Evolutionary conservation across 2,797 vertebrate species (phyloP), one percentile per base, ranked within the genome.

Genomic region (Micropoecilia bifurca): DNA sequence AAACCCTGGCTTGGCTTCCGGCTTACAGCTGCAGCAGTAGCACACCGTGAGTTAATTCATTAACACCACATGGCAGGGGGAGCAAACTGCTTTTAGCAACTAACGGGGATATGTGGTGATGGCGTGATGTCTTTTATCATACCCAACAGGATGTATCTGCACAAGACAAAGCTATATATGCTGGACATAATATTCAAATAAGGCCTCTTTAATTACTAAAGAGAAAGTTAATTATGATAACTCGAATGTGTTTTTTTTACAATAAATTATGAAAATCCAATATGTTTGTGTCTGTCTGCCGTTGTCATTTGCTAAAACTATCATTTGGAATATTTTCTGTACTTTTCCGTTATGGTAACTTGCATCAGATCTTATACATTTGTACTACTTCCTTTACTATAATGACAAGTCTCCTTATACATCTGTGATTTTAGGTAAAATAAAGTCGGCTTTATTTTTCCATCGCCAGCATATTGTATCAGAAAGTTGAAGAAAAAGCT

Each of bases 31-130:
- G 92, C 77, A 86, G 71, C 85, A 79, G 82, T 77, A 80, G 82
- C 74, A 28, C 74, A 25, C 81, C n/a, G 71, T 83, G 87, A 73
- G 39, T 85, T 87, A 82, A 79, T 74, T 91, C 82, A 93, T 92
- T 93, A 94, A 92, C 89, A 88, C 87, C 86, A 85, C 82, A 88
- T 89, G 84, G 80, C 88, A 87, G 80, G 80, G 72, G 76, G 81
- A 81, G 81, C 81, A 57, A 47, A 77, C 59, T 84, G 78, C 71
- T 77, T 88, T 91, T 87, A 87, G 89, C 71, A 68, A 78, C 80
- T 85, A 82, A 84, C 78, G 75, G 79, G 74, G 73, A 84, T 78
- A 75, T 28, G 28, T 76, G 75, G 73, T 81, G 84, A 86, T 10
- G 57, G 73, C 73, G 66, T 47, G 36, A 46, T 83, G 45, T 82